phyloP scores from a whole-genome alignment of 1,140 invertebrate species.

The Rhagoletis pomonella region DNA sequence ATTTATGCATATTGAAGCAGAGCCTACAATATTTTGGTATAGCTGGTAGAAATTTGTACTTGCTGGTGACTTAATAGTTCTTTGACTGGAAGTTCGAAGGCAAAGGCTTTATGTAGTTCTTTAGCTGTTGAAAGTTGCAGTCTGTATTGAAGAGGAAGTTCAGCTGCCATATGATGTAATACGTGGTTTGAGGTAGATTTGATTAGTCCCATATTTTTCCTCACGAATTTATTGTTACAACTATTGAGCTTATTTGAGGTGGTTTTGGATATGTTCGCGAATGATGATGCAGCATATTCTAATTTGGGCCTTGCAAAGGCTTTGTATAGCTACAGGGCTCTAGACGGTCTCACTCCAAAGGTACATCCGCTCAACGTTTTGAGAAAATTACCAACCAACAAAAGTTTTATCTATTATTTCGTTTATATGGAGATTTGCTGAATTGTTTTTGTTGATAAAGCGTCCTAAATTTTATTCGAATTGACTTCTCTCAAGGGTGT shows the following conservation, averaged over 20 bases:
- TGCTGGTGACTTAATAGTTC: too few relatives aligned
- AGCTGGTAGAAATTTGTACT: too few relatives aligned
- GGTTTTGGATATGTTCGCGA: not conserved
- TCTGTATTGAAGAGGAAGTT: constrained; percentile 25
- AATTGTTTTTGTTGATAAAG: too few relatives aligned
- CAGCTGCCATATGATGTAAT: constrained; percentile 13
- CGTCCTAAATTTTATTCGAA: not conserved
- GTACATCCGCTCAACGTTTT: not conserved
- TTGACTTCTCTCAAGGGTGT: not conserved
- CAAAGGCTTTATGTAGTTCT: not conserved
- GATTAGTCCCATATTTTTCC: constrained; percentile 27
- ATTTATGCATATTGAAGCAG: too few relatives aligned
- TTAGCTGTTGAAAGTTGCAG: constrained; percentile 6
- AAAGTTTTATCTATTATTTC: too few relatives aligned
- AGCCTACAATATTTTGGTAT: too few relatives aligned
- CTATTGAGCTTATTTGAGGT: not conserved
- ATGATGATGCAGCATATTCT: constrained; percentile 49
- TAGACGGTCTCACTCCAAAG: constrained; percentile 6
- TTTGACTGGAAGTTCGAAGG: too few relatives aligned
- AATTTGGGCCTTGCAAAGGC: constrained; percentile 39
- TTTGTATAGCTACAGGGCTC: constrained; percentile 28
- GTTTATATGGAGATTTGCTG: too few relatives aligned
- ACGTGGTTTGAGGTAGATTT: not conserved
- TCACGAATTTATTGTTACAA: not conserved
- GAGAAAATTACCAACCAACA: not conserved